Base-by-base conservation (phyloP, 2,113 vertebrate species). In the Siniperca knerii region DNA sequence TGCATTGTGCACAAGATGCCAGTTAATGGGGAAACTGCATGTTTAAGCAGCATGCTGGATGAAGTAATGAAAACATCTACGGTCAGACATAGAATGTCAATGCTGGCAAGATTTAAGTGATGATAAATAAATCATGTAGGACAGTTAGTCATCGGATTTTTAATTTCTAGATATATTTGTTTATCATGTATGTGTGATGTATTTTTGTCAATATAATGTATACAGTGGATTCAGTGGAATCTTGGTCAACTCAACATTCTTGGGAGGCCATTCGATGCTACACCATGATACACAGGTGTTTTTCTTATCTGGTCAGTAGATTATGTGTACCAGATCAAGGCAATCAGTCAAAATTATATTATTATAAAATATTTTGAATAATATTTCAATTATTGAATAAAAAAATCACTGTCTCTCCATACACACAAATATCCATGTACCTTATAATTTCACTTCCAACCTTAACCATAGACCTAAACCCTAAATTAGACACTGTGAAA, bases 31-130 rank as follows among this genome's bases (percentile, higher is more conserved):
- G 23, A 60, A 81, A 65, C 46, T 62, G 68, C 68, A 46, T 62
- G 79, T 64, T 42, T 58, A 54, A 75, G 75, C 58, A 71, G 58
- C 71, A 57, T 57, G 75, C 20, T 69, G 55, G 67, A 13, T 15
- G 3, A 33, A 77, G 48, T 13, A 13, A 35, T 37, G 60, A 60
- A 57, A 83, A 65, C 0, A 0, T 55, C 54, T 35, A 12, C 76
- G 61, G 64, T 54, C 57, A 57, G 13, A 54, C 57, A 57, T 15
- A 68, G 58, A 78, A 75, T 69, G 55, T 33, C 46, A 62, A 23
- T 3, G 7, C n/a, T 29, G 46, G 52, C 61, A 42, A 10, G 73
- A 60, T 76, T 60, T 4, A 21, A n/a, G 23, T n/a, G 12, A 80
- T 48, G 65, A 80, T 50, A 66, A 0, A 50, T 23, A 4, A 21